phyloP scores from a whole-genome alignment of 1,140 invertebrate genomes.

The Limonius californicus region DNA sequence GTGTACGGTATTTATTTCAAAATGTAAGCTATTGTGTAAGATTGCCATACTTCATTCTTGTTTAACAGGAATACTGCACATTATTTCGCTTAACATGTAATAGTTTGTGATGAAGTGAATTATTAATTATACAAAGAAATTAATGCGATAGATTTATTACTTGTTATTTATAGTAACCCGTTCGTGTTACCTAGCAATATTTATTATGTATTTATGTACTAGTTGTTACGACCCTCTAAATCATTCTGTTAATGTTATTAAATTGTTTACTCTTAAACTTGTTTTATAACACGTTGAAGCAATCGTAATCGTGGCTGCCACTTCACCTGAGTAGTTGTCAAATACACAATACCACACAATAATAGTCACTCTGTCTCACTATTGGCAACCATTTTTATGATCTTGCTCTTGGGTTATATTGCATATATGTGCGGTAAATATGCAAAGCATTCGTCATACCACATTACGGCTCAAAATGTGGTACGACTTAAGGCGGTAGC shows the following conservation, averaged over 20 bases:
- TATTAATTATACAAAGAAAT: too few species aligned
- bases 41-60: too few species aligned
- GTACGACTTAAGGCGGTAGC: slow-evolving; percentile 25
- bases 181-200: slow-evolving; percentile 12
- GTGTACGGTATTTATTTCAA: too few species aligned
- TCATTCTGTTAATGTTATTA: background rate
- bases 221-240: background rate
- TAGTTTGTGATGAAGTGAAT: too few species aligned
- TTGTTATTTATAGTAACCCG: background rate
- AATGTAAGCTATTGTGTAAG: too few species aligned
- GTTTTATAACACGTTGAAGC: background rate
- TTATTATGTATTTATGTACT: background rate
- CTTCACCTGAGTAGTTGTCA: slow-evolving; percentile 6
- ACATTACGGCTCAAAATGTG: slow-evolving; percentile 42
- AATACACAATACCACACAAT: slow-evolving; percentile 8
- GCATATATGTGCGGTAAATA: background rate
- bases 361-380: slow-evolving; percentile 10
- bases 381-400: slow-evolving; percentile 13
- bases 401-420: too few species aligned
- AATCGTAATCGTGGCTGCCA: background rate
- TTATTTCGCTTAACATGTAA: too few species aligned
- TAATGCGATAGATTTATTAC: background rate
- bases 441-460: slow-evolving; percentile 26
- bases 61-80: too few species aligned
- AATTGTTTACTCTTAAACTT: background rate